Evolutionary conservation across 2,113 vertebrate genomes (phyloP).

Genomic region (Callocephalon fimbriatum): DNA sequence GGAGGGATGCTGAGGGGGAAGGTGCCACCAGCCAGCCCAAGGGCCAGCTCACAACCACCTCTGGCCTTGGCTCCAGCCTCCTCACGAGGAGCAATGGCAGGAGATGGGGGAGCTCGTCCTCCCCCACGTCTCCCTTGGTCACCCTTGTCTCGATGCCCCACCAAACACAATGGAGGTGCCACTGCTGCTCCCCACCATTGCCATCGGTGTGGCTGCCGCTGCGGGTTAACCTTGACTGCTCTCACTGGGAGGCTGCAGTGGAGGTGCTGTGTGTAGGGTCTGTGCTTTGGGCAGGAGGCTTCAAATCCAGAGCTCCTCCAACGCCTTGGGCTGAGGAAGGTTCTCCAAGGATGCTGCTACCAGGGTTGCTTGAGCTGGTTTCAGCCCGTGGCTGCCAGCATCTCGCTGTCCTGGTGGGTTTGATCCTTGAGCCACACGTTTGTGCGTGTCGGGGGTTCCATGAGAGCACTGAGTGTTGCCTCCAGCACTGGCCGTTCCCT

Average conservation of each 20-base stretch:
- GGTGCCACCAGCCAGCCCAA: neutral
- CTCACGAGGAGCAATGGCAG: neutral
- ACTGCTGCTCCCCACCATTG: neutral
- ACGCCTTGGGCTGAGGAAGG: neutral
- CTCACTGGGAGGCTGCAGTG: neutral
- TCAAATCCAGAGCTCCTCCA: neutral
- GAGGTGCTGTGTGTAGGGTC: rapidly evolving
- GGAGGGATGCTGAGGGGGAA: neutral
- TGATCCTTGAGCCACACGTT: neutral
- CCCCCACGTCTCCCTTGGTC: neutral
- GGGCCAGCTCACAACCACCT: neutral
- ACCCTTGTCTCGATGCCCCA: neutral
- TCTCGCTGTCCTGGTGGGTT: rapidly evolving
- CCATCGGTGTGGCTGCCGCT: neutral
- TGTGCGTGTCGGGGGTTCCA: neutral
- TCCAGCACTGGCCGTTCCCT: rapidly evolving
- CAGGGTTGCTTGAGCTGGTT: rapidly evolving
- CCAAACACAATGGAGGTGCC: neutral
- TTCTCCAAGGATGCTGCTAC: neutral
- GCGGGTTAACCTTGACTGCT: neutral
- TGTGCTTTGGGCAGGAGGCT: neutral
- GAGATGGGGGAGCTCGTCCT: neutral
- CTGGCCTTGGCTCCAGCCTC: neutral
- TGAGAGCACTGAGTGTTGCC: rapidly evolving
- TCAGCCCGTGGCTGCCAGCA: rapidly evolving